Percentiles rank a stretch among this genome's conserved stretches.
Evolutionary conservation across 2,113 vertebrate species (phyloP).

Genomic region (Rallus limicola): DNA sequence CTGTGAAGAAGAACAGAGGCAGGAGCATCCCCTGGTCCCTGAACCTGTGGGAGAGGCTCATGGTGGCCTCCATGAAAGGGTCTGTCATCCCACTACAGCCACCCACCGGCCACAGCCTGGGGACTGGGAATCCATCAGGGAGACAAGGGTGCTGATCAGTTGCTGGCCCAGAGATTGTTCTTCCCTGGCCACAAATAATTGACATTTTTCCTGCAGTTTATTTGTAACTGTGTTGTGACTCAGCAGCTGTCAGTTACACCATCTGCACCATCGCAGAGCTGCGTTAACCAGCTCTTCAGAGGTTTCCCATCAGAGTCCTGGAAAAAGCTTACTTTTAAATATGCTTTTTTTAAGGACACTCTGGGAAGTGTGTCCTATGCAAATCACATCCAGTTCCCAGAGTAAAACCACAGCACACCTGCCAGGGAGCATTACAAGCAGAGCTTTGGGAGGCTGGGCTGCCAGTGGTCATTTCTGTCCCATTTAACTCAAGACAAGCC

Average conservation of each 20-base stretch:
- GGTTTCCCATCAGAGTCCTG: rapidly evolving
- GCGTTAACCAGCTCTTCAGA: not conserved
- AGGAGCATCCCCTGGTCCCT: not conserved
- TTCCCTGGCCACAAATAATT: not conserved
- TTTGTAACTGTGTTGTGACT: not conserved
- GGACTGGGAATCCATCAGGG: not conserved
- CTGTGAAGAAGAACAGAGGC: too few species aligned
- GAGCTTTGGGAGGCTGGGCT: not conserved
- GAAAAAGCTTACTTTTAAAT: not conserved
- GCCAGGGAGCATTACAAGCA: not conserved
- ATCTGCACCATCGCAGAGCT: not conserved
- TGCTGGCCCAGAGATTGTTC: not conserved
- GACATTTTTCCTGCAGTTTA: not conserved
- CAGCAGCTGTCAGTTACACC: not conserved
- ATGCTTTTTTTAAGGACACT: not conserved
- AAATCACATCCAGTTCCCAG: not conserved
- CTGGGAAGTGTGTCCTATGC: not conserved
- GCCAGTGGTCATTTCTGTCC: not conserved
- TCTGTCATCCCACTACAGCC: not conserved
- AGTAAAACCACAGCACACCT: rapidly evolving
- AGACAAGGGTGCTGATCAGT: rapidly evolving
- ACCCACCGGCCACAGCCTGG: rapidly evolving
- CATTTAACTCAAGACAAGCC: not conserved
- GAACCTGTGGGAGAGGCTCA: not conserved
- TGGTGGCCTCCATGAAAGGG: not conserved